Evolutionary conservation across 2,888 invertebrate species (phyloP).

Genomic region (Sphaerophoria taeniata): DNA sequence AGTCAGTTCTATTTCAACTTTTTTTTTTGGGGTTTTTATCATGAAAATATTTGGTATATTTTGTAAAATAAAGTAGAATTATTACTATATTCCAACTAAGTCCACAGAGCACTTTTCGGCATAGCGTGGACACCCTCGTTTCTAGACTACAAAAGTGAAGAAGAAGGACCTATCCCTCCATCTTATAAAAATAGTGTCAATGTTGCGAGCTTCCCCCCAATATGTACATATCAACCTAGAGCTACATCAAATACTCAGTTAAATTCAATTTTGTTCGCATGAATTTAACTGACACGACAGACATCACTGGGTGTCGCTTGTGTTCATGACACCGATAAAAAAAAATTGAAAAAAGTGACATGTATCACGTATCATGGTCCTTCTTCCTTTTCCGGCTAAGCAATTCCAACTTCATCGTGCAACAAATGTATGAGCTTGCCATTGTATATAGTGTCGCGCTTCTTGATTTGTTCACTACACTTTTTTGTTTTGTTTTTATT

Average conservation of each 20-base stretch:
- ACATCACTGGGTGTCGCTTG: conserved; percentile 15
- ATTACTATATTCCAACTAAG: no score
- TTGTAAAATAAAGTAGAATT: no score
- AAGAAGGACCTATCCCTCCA: no score
- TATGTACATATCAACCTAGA: background rate
- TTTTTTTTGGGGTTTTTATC: no score
- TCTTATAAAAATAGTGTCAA: background rate
- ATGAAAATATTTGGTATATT: no score
- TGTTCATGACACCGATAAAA: conserved; percentile 19
- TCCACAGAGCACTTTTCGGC: no score
- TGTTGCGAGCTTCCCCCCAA: background rate
- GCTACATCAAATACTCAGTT: no score
- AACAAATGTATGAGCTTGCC: background rate
- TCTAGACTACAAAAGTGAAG: no score
- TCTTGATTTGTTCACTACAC: background rate
- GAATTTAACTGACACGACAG: conserved; percentile 17
- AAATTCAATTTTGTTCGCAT: background rate
- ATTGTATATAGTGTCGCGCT: background rate
- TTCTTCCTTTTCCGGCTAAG: background rate
- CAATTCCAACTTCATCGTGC: conserved; percentile 2
- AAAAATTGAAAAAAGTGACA: conserved; percentile 6
- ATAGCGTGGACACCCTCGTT: no score
- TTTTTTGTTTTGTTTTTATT: background rate
- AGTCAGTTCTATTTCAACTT: no score
- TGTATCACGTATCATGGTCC: conserved; percentile 5